phyloP scores from a whole-genome alignment of 2,113 vertebrate species.

The Embiotoca jacksoni region DNA sequence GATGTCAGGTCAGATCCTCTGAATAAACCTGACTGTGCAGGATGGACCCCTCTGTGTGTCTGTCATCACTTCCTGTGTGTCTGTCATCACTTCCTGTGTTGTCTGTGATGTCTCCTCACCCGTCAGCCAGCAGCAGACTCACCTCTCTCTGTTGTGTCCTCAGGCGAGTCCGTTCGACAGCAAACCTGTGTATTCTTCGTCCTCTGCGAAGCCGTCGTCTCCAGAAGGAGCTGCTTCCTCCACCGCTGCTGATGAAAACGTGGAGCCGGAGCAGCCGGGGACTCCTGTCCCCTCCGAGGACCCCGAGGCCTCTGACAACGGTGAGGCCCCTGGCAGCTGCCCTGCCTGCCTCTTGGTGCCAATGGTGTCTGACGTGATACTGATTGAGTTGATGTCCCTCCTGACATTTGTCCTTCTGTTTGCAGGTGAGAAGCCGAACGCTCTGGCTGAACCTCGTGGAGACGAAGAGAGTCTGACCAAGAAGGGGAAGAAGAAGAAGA shows the following conservation, averaged over 20 bases:
- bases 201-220: constrained; percentile 87
- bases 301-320: constrained; percentile 87
- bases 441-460: constrained; percentile 81
- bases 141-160: neutral
- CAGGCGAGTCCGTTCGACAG: constrained; percentile 91
- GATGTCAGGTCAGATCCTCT: too few species aligned
- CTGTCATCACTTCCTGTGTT: too few species aligned
- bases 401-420: neutral
- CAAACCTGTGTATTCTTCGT: constrained; percentile 84
- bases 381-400: too few species aligned
- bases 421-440: constrained; percentile 82
- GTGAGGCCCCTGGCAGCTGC: constrained; percentile 62
- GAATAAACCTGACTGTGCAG: too few species aligned
- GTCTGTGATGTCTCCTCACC: too few species aligned
- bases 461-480: constrained; percentile 88
- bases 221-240: constrained; percentile 84
- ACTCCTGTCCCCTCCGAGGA: constrained; percentile 92
- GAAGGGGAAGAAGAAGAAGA: constrained; percentile 95
- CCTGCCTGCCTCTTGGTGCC: neutral
- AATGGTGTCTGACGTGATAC: too few species aligned
- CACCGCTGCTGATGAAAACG: constrained; percentile 78
- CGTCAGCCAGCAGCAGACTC: neutral
- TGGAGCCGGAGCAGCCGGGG: constrained; percentile 90
- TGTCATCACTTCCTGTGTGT: too few species aligned
- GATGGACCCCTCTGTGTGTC: too few species aligned